These are phyloP conservation scores for Dendroctonus ponderosae DNA, from an alignment of 1,140 invertebrate genomes.

Conservation along the genomic window DNA sequence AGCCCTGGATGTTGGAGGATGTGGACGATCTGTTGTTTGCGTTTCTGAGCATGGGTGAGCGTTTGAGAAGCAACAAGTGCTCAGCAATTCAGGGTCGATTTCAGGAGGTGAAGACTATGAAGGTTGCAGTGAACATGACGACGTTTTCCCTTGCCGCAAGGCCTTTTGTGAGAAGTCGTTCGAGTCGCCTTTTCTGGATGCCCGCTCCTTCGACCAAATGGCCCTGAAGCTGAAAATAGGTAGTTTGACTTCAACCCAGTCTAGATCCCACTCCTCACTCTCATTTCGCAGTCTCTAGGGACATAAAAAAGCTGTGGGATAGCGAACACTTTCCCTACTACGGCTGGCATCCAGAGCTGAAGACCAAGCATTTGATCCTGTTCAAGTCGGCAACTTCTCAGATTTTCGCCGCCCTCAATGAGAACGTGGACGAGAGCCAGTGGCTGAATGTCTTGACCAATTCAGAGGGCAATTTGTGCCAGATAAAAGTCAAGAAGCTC, in stretches of 20 bases:
- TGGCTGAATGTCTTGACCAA: not conserved
- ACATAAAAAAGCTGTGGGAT: slow-evolving; percentile 15
- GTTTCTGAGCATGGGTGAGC: slow-evolving; percentile 30
- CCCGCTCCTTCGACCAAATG: slow-evolving; percentile 37
- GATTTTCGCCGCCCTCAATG: slow-evolving; percentile 14
- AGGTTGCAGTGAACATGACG: not conserved
- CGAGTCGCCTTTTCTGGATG: slow-evolving; percentile 36
- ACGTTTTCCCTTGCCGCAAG: not conserved
- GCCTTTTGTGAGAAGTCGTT: slow-evolving; percentile 9
- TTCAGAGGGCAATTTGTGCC: not conserved
- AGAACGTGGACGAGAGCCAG: slow-evolving; percentile 1
- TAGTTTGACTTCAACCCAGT: not conserved
- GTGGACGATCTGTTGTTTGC: slow-evolving; percentile 43
- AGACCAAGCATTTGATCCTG: slow-evolving; percentile 13
- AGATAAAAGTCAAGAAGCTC: not conserved
- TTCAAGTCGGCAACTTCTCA: slow-evolving; percentile 29
- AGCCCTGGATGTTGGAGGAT: slow-evolving; percentile 48
- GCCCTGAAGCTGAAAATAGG: slow-evolving; percentile 36
- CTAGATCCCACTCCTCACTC: not conserved
- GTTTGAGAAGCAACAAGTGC: not conserved
- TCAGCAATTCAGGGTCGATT: not conserved
- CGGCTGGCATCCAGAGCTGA: slow-evolving; percentile 3
- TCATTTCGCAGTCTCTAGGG: slow-evolving; percentile 1
- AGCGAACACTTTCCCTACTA: slow-evolving; percentile 13
- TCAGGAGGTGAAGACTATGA: not conserved